Evolutionary conservation across 30 jellyfish, hydroid and myxozoan genomes (phyloP).

Genomic region (Hydractinia symbiolongicarpus): DNA sequence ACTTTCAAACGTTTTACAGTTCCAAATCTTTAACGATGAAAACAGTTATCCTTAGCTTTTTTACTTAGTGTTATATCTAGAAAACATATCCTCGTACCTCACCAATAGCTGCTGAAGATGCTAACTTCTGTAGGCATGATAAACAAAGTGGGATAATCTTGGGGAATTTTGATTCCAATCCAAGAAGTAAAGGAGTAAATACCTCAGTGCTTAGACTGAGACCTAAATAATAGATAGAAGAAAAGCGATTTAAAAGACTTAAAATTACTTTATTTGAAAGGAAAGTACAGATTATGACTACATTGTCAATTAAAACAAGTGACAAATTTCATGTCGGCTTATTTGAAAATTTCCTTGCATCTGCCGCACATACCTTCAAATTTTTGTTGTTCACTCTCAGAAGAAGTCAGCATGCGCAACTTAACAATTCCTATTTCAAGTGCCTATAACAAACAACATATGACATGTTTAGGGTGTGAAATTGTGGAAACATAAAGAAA

Average conservation of each 20-base stretch:
- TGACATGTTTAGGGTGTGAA: not conserved
- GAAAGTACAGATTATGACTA: too few species aligned
- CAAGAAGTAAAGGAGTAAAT: conserved; percentile 74
- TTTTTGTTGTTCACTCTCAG: not conserved
- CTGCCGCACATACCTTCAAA: too few species aligned
- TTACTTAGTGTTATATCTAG: not conserved
- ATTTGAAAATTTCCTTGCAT: too few species aligned
- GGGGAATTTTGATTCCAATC: conserved; percentile 67
- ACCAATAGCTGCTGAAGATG: conserved; percentile 79
- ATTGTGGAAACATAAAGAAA: too few species aligned
- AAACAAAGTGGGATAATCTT: conserved; percentile 83
- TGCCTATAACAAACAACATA: conserved; percentile 40
- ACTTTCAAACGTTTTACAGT: too few species aligned
- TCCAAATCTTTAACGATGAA: not conserved
- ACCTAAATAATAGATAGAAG: conserved; percentile 11
- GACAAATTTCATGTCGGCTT: too few species aligned
- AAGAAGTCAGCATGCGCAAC: conserved; percentile 77
- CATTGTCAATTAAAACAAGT: too few species aligned
- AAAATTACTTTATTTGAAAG: too few species aligned
- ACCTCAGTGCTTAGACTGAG: conserved; percentile 69
- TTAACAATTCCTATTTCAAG: conserved; percentile 81
- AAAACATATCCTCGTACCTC: conserved; percentile 49
- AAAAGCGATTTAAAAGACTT: too few species aligned
- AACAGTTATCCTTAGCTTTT: not conserved
- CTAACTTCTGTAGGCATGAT: conserved; percentile 76